phyloP scores from a whole-genome alignment of 2,113 vertebrate genomes.

The Dicentrarchus labrax region DNA sequence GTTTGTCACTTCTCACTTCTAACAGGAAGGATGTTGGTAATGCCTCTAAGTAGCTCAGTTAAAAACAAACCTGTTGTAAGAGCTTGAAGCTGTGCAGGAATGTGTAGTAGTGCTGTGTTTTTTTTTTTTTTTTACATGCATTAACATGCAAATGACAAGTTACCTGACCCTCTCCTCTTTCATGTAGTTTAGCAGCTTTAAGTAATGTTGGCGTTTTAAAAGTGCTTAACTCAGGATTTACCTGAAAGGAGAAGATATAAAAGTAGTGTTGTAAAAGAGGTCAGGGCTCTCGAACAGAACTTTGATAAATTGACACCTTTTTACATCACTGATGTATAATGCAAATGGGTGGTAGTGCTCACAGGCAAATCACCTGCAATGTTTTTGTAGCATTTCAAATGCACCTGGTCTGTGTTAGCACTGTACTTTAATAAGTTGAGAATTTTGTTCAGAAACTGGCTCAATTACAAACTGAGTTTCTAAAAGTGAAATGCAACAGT shows the following conservation, averaged over 20 bases:
- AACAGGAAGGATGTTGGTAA: slow-evolving; percentile 5
- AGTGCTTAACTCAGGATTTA: slow-evolving; percentile 39
- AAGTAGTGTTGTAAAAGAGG: neutral
- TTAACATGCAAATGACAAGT: neutral
- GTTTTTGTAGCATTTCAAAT: neutral
- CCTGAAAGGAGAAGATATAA: slow-evolving; percentile 17
- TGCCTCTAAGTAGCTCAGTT: neutral
- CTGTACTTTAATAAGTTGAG: too few species aligned
- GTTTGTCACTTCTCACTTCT: slow-evolving; percentile 1
- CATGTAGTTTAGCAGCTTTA: slow-evolving; percentile 14
- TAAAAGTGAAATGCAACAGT: neutral
- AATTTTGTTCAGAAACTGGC: too few species aligned
- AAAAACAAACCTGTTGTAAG: neutral
- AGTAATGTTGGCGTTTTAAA: slow-evolving; percentile 25
- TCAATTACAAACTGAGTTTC: neutral
- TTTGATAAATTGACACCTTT: neutral
- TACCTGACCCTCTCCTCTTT: neutral
- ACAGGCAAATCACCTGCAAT: neutral
- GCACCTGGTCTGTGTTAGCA: too few species aligned
- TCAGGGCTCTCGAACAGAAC: neutral
- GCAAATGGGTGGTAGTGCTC: neutral
- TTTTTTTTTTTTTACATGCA: neutral
- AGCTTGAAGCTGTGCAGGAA: neutral
- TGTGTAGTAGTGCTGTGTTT: neutral
- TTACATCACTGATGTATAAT: neutral